Evolutionary conservation across 2,888 invertebrate genomes (phyloP).

Genomic region (Choristoneura rosaceana): DNA sequence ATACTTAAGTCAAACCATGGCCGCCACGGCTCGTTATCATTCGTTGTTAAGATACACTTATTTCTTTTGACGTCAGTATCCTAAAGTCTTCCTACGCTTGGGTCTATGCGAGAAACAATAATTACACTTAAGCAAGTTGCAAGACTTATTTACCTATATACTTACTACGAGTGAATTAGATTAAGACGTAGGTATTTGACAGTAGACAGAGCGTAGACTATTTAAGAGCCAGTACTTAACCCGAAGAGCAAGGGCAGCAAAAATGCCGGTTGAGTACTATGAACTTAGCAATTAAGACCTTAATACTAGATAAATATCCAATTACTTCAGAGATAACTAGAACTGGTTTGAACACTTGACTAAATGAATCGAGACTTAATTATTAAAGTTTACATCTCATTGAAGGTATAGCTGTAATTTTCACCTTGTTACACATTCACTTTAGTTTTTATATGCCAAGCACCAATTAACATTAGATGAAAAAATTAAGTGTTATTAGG

Average conservation of each 20-base stretch:
- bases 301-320: constrained; percentile 12
- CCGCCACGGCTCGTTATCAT: neutral
- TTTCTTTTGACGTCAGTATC: neutral
- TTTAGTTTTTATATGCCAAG: neutral
- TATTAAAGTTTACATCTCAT: neutral
- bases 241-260: neutral
- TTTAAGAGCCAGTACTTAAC: constrained; percentile 1
- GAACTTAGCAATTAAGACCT: constrained; percentile 19
- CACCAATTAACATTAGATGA: constrained; percentile 3
- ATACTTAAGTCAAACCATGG: too few species aligned
- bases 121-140: neutral
- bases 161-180: neutral
- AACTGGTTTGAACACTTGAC: constrained; percentile 1
- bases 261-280: constrained; percentile 10
- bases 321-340: neutral
- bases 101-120: neutral
- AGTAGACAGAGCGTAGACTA: neutral
- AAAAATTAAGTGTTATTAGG: constrained; percentile 2
- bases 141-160: neutral
- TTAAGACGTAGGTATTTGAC: neutral
- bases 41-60: neutral
- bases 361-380: neutral
- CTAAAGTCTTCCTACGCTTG: neutral
- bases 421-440: neutral
- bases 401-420: constrained; percentile 7